Percentiles rank a stretch among this genome's conserved stretches.
phyloP scores from a whole-genome alignment of 2,113 vertebrate species.

The Todiramphus chloris region DNA sequence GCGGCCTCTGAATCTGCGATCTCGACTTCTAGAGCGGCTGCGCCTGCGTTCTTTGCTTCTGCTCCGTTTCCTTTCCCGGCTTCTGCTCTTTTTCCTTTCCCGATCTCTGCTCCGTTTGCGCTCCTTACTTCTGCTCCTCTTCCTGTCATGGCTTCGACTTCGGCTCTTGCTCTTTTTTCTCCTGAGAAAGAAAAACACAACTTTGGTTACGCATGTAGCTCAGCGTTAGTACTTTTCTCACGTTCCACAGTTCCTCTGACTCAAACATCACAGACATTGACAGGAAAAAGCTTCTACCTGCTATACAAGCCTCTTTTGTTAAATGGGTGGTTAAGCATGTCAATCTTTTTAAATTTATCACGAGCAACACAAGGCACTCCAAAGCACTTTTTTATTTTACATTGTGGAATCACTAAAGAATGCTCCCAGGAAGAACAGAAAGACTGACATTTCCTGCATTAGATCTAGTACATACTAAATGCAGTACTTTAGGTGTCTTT shows the following conservation, averaged over 20 bases:
- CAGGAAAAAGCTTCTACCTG: fast-evolving
- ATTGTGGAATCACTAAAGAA: background rate
- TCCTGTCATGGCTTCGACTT: conserved; percentile 90
- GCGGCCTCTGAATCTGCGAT: conserved; percentile 86
- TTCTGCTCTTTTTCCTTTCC: conserved; percentile 87
- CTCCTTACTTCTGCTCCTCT: conserved; percentile 89
- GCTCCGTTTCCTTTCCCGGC: conserved; percentile 86
- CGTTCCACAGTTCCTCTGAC: background rate
- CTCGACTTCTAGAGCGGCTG: conserved; percentile 87
- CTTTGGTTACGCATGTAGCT: background rate
- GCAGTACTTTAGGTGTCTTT: background rate
- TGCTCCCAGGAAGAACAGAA: background rate
- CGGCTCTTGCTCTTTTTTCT: conserved; percentile 93
- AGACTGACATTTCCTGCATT: background rate
- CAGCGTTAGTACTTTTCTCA: background rate
- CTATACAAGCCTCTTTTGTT: background rate
- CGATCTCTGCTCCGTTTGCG: conserved; percentile 85
- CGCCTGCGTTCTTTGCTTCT: conserved; percentile 90
- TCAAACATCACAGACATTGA: background rate
- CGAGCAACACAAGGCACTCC: background rate
- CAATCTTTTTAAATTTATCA: background rate
- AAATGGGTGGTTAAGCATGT: background rate
- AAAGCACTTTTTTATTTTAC: background rate
- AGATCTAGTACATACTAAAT: background rate
- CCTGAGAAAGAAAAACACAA: conserved; percentile 63